Evolutionary conservation across 2,888 invertebrate species (phyloP).

Genomic region (Agelastica alni): DNA sequence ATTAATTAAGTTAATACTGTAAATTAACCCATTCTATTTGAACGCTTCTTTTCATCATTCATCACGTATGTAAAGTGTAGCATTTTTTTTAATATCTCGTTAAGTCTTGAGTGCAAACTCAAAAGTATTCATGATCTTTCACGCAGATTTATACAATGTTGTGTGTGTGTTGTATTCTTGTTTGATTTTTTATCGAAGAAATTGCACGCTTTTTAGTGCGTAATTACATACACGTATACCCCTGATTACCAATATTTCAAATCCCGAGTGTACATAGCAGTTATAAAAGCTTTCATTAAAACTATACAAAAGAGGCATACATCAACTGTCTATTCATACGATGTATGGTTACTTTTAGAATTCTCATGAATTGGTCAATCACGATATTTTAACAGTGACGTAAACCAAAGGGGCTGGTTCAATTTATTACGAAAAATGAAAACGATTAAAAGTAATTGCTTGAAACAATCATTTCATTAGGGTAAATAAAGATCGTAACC

Average conservation of each 20-base stretch:
- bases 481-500: no score
- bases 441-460: no score
- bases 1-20: no score
- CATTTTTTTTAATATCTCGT: background rate
- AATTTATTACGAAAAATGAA: no score
- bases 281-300: slow-evolving; percentile 22
- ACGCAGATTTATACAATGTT: background rate
- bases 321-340: slow-evolving; percentile 13
- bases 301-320: slow-evolving; percentile 16
- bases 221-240: slow-evolving; percentile 21
- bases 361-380: slow-evolving; percentile 27
- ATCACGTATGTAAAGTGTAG: background rate
- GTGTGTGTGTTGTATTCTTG: background rate
- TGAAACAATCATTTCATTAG: no score
- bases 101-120: background rate
- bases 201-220: slow-evolving; percentile 22
- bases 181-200: slow-evolving; percentile 11
- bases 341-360: slow-evolving; percentile 4
- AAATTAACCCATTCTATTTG: no score
- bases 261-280: slow-evolving; percentile 18
- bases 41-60: background rate
- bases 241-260: slow-evolving; percentile 23
- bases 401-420: no score
- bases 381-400: slow-evolving; percentile 21
- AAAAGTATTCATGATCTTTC: background rate